phyloP scores from a whole-genome alignment of 2,888 invertebrate genomes.

The Ochlodes sylvanus region DNA sequence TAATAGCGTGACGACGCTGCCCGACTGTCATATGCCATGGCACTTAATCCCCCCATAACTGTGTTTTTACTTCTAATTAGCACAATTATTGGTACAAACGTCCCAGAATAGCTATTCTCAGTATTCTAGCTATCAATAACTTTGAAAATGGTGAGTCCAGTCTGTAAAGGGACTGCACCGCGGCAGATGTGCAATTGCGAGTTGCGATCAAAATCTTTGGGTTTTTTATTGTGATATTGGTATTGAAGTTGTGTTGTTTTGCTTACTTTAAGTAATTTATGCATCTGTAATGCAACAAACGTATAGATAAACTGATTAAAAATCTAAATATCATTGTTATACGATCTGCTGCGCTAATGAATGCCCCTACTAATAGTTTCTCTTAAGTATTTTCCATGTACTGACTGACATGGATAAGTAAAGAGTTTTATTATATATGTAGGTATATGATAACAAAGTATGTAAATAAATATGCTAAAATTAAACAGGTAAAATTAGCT shows the following conservation, averaged over 20 bases:
- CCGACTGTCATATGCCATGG: not conserved
- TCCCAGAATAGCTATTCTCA: constrained; percentile 10
- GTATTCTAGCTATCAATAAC: constrained; percentile 1
- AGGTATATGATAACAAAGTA: no score
- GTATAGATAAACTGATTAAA: no score
- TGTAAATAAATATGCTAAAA: no score
- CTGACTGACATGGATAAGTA: no score
- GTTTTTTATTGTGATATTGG: constrained; percentile 11
- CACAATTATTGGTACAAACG: constrained; percentile 9
- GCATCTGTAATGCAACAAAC: no score
- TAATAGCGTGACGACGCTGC: not conserved
- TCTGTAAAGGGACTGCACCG: constrained; percentile 13
- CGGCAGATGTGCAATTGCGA: constrained; percentile 23
- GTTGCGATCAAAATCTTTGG: constrained; percentile 25
- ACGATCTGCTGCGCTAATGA: no score
- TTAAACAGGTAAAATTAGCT: no score
- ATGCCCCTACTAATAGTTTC: no score
- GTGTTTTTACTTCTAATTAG: constrained; percentile 6
- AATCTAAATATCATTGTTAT: no score
- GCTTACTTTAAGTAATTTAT: not conserved
- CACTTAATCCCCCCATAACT: not conserved
- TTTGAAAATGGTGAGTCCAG: constrained; percentile 3
- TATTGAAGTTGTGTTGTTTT: constrained; percentile 4
- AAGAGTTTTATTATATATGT: no score
- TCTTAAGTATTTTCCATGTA: no score